Percentiles rank a stretch among this genome's conserved stretches.
Conservation (phyloP, 2,888 invertebrate species). For the Trypoxylon attenuatum region DNA sequence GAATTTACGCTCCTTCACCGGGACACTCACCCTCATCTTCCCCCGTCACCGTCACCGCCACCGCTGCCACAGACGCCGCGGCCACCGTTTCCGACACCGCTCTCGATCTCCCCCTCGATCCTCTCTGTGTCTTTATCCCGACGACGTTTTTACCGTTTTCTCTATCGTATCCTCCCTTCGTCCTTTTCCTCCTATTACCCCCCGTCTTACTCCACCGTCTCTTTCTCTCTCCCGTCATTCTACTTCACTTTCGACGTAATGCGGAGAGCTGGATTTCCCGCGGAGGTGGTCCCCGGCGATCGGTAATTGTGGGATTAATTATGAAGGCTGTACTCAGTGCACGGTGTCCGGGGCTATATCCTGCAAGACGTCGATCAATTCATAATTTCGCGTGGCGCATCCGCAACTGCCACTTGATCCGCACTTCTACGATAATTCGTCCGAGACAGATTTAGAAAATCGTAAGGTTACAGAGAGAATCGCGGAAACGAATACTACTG, state of each 20-base stretch:
- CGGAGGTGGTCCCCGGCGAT: slow-evolving; percentile 47
- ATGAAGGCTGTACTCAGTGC: slow-evolving; percentile 52
- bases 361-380: slow-evolving; percentile 52
- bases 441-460: slow-evolving; percentile 60
- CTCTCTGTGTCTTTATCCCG: slow-evolving; percentile 24
- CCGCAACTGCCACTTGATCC: slow-evolving; percentile 15
- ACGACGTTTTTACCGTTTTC: slow-evolving; percentile 25
- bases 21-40: slow-evolving; percentile 14
- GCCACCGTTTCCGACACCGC: neutral
- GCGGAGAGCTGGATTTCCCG: slow-evolving; percentile 49
- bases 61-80: too few species aligned
- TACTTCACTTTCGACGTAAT: slow-evolving; percentile 51
- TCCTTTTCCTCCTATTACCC: neutral
- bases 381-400: slow-evolving; percentile 48
- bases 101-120: slow-evolving; percentile 12
- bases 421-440: slow-evolving; percentile 53
- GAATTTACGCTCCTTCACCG: slow-evolving; percentile 45
- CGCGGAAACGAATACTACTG: neutral
- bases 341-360: slow-evolving; percentile 4
- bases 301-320: slow-evolving; percentile 68
- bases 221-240: slow-evolving; percentile 15
- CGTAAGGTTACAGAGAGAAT: slow-evolving; percentile 36
- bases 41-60: too few species aligned
- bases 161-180: neutral
- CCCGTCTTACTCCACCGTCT: slow-evolving; percentile 5